Evolutionary conservation across 2,113 vertebrate species (phyloP).

Genomic region (Chamaea fasciata): DNA sequence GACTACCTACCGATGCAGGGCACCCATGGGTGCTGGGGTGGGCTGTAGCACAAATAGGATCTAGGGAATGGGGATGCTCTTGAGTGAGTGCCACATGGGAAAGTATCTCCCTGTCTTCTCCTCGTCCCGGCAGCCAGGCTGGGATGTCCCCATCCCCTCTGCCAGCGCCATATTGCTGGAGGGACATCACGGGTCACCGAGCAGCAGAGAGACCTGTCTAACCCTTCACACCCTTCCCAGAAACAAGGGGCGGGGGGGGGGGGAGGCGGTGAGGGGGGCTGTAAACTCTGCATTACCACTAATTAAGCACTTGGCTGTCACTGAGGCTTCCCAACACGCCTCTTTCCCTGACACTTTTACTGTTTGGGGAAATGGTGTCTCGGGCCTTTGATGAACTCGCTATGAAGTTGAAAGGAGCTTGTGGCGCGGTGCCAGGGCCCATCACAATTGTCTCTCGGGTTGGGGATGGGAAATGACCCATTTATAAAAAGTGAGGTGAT

Average conservation of each 20-base stretch:
- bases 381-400: constrained; percentile 50
- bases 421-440: background rate
- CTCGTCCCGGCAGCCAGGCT: background rate
- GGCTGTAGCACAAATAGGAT: background rate
- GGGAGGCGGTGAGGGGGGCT: background rate
- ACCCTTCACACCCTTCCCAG: constrained; percentile 35
- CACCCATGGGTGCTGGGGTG: background rate
- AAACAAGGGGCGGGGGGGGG: background rate
- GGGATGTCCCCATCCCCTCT: background rate
- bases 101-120: background rate
- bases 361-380: constrained; percentile 61
- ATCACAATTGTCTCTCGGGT: background rate
- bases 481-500: constrained; percentile 32
- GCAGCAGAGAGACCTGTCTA: constrained; percentile 43
- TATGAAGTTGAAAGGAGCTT: constrained; percentile 40
- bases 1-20: background rate
- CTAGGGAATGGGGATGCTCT: background rate
- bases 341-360: constrained; percentile 64
- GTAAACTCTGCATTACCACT: constrained; percentile 57
- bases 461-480: constrained; percentile 50
- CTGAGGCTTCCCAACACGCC: constrained; percentile 39
- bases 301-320: constrained; percentile 63
- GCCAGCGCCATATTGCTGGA: fast-evolving
- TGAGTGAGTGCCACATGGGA: fast-evolving
- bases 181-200: background rate